A percentile compares a stretch with the other conserved stretches of the same genome.
Conservation (phyloP, 2,888 invertebrate species). For the Lasioglossum zephyrum region DNA sequence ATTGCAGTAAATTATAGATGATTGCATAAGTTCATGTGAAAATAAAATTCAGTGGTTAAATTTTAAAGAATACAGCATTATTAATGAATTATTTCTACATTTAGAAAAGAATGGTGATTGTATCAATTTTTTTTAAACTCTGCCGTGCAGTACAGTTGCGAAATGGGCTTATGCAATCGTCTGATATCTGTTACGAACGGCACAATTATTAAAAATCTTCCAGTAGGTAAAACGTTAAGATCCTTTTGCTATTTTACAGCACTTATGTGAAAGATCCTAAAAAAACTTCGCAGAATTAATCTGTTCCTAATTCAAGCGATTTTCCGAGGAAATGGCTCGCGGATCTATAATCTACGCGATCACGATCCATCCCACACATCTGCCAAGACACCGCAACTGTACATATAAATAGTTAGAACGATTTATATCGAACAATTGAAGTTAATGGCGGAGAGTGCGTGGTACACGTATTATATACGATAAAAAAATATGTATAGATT, state of each 20-base stretch:
- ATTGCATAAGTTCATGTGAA: too few relatives aligned
- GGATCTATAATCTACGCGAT: background rate
- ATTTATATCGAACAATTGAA: conserved; percentile 59
- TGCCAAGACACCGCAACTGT: conserved; percentile 48
- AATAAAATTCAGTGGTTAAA: too few relatives aligned
- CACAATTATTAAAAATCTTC: background rate
- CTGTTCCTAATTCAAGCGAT: background rate
- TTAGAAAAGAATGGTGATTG: too few relatives aligned
- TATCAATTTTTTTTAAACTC: too few relatives aligned
- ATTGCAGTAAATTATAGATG: background rate
- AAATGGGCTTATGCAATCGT: too few relatives aligned
- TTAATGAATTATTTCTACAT: too few relatives aligned
- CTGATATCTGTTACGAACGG: background rate
- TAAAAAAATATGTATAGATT: conserved; percentile 40
- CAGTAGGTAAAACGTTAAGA: background rate
- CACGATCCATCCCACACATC: conserved; percentile 18
- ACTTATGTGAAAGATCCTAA: background rate
- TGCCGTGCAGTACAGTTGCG: too few relatives aligned
- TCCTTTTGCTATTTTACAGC: background rate
- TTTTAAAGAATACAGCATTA: too few relatives aligned
- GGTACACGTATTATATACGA: conserved; percentile 21
- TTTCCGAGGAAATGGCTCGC: background rate
- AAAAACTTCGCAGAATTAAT: background rate
- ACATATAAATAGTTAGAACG: conserved; percentile 59
- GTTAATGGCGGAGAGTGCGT: conserved; percentile 1